Evolutionary conservation across 2,797 vertebrate genomes (phyloP).

Genomic region (Chloroceryle amazona): DNA sequence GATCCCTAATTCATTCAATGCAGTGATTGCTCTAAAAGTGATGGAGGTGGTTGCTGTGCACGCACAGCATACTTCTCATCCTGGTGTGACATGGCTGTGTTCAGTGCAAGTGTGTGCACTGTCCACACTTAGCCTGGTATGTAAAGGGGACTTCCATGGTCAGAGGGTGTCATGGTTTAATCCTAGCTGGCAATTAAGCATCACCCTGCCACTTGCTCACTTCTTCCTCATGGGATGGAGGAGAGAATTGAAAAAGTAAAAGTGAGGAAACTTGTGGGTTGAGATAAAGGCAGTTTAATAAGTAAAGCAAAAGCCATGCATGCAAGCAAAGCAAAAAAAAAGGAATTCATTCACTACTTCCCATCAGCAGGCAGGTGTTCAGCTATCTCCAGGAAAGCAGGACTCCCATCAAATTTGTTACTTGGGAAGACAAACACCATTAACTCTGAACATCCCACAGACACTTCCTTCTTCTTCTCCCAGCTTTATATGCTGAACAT

Average conservation of each 20-base stretch:
- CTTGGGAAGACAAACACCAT: background rate
- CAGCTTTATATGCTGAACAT: background rate
- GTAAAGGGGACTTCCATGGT: background rate
- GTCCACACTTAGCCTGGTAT: fast-evolving
- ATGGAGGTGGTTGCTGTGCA: background rate
- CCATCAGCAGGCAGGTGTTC: background rate
- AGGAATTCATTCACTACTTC: background rate
- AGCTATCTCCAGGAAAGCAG: background rate
- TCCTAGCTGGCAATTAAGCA: background rate
- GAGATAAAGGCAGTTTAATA: background rate
- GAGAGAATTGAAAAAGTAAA: background rate
- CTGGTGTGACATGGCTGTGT: fast-evolving
- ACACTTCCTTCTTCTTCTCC: background rate
- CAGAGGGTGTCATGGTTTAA: background rate
- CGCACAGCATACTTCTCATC: fast-evolving
- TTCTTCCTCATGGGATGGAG: background rate
- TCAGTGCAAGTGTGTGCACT: fast-evolving
- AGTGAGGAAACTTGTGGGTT: background rate
- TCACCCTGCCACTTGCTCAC: background rate
- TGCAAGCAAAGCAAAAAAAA: background rate
- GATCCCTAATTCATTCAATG: background rate
- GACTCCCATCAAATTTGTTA: background rate
- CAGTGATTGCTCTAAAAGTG: background rate
- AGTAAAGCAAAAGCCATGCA: background rate
- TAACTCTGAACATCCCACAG: too few relatives aligned